Evolutionary conservation across 1,140 invertebrate genomes (phyloP).

Genomic region (Muscidifurax raptorellus): DNA sequence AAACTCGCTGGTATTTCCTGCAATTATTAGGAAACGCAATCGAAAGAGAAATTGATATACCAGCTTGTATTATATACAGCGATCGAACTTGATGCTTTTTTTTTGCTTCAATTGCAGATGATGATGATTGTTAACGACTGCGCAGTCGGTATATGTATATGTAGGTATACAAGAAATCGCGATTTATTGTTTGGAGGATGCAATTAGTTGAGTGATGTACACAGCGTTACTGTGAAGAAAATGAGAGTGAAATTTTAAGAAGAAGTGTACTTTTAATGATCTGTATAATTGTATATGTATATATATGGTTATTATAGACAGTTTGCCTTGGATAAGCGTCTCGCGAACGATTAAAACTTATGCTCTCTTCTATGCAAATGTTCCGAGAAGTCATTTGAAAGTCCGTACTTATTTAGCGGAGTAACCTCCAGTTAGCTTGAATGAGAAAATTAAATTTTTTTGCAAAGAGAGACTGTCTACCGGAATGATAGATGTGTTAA

Average conservation of each 20-base stretch:
- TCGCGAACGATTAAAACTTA: too few relatives aligned
- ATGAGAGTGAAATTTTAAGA: too few relatives aligned
- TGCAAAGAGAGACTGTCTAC: neutral
- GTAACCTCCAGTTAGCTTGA: neutral
- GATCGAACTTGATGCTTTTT: neutral
- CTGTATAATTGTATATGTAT: too few relatives aligned
- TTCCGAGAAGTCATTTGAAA: neutral
- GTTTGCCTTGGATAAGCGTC: too few relatives aligned
- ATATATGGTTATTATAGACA: too few relatives aligned
- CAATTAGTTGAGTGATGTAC: too few relatives aligned
- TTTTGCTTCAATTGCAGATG: neutral
- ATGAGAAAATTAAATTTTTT: conserved; percentile 2
- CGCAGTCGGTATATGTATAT: too few relatives aligned
- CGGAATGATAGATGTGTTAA: neutral
- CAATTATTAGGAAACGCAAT: conserved; percentile 7
- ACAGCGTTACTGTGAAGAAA: too few relatives aligned
- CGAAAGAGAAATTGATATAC: neutral
- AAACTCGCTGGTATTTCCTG: conserved; percentile 1
- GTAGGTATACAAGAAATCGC: neutral
- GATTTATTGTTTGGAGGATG: too few relatives aligned
- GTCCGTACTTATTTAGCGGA: neutral
- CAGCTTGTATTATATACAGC: too few relatives aligned
- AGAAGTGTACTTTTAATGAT: too few relatives aligned
- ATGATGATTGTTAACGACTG: too few relatives aligned
- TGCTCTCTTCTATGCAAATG: neutral